These are phyloP conservation scores for Seriola aureovittata DNA, from an alignment of 2,113 vertebrate species.

Conservation along the genomic window DNA sequence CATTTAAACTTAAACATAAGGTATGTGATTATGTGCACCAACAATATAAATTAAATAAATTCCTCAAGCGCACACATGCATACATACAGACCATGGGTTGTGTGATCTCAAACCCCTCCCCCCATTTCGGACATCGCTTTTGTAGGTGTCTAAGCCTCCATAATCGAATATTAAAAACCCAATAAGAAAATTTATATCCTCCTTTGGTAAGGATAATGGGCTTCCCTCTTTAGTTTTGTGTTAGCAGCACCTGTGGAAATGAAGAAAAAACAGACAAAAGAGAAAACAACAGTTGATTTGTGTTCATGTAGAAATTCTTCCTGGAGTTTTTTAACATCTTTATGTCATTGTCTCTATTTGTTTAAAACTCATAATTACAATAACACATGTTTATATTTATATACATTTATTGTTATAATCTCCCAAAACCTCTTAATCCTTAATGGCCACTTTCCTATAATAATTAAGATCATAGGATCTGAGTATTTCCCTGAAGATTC, in stretches of 20 bases:
- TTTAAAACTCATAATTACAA: neutral
- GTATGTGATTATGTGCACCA: neutral
- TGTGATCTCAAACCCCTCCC: slow-evolving; percentile 80
- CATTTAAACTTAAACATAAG: slow-evolving; percentile 5
- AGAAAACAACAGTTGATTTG: neutral
- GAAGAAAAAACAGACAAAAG: neutral
- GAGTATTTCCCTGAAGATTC: too few relatives aligned
- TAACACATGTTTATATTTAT: too few relatives aligned
- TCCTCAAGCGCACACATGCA: slow-evolving; percentile 9
- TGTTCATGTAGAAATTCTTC: neutral
- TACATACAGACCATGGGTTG: slow-evolving; percentile 55
- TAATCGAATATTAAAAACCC: slow-evolving; percentile 57
- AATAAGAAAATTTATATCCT: slow-evolving; percentile 52
- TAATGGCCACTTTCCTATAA: too few relatives aligned
- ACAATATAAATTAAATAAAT: slow-evolving; percentile 40
- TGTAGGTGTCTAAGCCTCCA: slow-evolving; percentile 74
- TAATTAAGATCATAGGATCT: too few relatives aligned
- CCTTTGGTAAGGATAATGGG: slow-evolving; percentile 4
- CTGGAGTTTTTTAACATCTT: neutral
- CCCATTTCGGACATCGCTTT: slow-evolving; percentile 76
- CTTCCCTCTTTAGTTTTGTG: neutral
- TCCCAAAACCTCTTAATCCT: too few relatives aligned
- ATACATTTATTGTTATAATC: too few relatives aligned
- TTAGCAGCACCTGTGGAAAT: slow-evolving; percentile 44
- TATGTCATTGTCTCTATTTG: too few relatives aligned